These are phyloP conservation scores for Cinclus mexicanus DNA, from an alignment of 2,113 vertebrate species.

Conservation along the genomic window DNA sequence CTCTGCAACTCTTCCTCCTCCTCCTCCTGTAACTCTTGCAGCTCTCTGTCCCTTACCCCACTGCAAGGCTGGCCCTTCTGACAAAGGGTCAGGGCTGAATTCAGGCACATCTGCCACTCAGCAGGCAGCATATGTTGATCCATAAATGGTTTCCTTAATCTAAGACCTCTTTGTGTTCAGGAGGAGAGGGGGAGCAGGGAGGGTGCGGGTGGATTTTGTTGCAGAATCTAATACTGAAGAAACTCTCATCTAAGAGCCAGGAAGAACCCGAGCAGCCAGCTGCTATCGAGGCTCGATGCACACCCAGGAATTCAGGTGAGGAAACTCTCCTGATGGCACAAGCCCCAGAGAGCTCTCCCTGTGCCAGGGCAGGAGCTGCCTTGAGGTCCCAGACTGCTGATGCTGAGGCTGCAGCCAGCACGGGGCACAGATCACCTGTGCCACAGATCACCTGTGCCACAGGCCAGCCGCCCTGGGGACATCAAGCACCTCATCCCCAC, in stretches of 20 bases:
- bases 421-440: neutral
- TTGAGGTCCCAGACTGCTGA: neutral
- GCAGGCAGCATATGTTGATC: neutral
- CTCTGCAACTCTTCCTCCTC: neutral
- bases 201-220: neutral
- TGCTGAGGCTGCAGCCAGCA: neutral
- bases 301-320: neutral
- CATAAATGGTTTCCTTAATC: neutral
- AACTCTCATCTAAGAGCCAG: neutral
- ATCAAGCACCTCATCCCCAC: neutral
- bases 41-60: fast-evolving
- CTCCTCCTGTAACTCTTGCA: neutral
- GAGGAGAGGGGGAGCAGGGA: fast-evolving
- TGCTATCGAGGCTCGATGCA: neutral
- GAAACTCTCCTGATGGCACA: neutral
- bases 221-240: neutral
- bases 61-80: neutral
- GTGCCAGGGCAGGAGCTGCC: neutral
- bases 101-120: neutral
- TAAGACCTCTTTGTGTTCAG: neutral
- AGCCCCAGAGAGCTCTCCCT: neutral
- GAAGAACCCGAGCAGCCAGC: neutral
- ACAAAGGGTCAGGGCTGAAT: neutral
- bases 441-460: neutral
- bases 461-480: neutral